Percentiles rank a stretch among this genome's conserved stretches.
phyloP scores from a whole-genome alignment of 2,888 invertebrate genomes.

The Andricus curvator region DNA sequence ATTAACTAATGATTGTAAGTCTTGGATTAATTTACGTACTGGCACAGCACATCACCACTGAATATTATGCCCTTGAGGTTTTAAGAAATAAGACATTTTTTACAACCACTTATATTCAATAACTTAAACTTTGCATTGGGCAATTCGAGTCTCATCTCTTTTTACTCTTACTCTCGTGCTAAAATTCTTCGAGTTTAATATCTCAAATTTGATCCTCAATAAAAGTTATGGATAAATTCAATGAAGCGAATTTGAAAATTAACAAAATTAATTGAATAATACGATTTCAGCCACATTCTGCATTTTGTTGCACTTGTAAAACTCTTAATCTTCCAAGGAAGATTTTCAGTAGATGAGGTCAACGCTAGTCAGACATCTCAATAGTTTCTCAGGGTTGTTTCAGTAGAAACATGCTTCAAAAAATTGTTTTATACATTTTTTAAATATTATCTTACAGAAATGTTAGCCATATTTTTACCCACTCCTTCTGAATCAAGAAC shows the following conservation, averaged over 20 bases:
- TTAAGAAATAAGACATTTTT: background rate
- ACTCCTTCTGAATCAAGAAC: background rate
- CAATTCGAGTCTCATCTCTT: background rate
- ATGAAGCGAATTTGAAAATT: background rate
- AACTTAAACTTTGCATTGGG: background rate
- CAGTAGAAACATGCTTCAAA: background rate
- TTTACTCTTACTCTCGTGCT: background rate
- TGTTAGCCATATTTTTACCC: background rate
- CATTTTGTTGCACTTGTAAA: background rate
- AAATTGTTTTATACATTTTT: background rate
- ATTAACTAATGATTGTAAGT: constrained; percentile 34
- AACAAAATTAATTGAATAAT: background rate
- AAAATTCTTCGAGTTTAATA: background rate
- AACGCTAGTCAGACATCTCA: constrained; percentile 66
- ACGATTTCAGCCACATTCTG: background rate
- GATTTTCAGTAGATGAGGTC: constrained; percentile 67
- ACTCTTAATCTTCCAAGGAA: constrained; percentile 47
- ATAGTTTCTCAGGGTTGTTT: constrained; percentile 9
- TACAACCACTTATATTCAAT: background rate
- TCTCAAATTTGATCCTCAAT: background rate
- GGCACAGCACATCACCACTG: background rate
- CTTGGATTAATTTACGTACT: background rate
- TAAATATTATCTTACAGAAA: background rate
- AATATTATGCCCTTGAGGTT: background rate
- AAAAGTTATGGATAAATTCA: background rate